Evolutionary conservation across 1,140 invertebrate species (phyloP), one percentile per base, ranked within the genome.

Genomic region (Papilio xuthus): DNA sequence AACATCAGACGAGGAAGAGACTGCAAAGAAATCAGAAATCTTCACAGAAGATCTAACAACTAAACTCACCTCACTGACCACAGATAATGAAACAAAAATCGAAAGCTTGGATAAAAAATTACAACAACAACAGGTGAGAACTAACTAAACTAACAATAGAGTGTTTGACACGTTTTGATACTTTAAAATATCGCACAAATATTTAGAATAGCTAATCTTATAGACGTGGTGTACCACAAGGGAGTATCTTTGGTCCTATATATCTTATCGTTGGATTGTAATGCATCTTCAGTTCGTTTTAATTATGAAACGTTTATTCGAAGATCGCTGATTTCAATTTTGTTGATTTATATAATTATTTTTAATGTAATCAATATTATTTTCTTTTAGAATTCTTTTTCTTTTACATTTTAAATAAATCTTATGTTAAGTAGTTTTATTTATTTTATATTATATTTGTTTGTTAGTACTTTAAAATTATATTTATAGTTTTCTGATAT

Each of bases 1-100:
- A 12, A 96, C 95, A 32, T 96, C 96, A 47, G 96, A 96, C 78
- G 96, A 97, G 88, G 96, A 97, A 80, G 96, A 97, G 84, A 95
- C 96, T 41, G 94, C 94, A 0, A 97, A 96, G 80, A 96, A 97
- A 88, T 53, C 82, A 20, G 85, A 89, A 74, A 75, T 87, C 18
- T 94, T 93, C 81, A 86, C 87, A 1, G 82, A 86, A 28, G 85
- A 90, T 44, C 84, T 93, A 8, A 89, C 85, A n/a, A 82, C 83
- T 7, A 94, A 94, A 82, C 80, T 93, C 53, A 86, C 80, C 2
- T 87, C 87, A 53, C 80, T 92, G 13, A 83, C 80, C 13, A 80
- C 82, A 28, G 78, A 83, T 70, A 78, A 81, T 28, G 82, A 87
- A 2, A 87, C 83, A 72, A 89, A 94, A 80, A 92, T 94, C 56